Base-by-base conservation (phyloP, 1,140 invertebrate genomes). In the Polypedilum pembai region DNA sequence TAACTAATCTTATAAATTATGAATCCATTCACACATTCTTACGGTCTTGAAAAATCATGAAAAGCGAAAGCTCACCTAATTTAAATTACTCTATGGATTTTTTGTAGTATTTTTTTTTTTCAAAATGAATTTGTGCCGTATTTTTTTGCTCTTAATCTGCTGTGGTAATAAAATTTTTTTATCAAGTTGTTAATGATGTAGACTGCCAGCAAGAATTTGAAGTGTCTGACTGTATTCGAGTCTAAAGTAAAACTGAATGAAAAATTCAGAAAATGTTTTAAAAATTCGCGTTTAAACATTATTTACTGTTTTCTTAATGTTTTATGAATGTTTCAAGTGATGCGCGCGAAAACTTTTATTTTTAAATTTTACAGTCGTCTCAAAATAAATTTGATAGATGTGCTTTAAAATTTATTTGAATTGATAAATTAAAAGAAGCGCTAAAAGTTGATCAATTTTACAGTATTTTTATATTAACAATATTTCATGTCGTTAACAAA, bases 191-290 rank as follows among this genome's bases (percentile, higher is more conserved):
- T 69, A 8, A 18, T 5, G 17, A 18, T 5, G 17, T 10, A 18
- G 17, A 69, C 20, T 56, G 45, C 24, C 12, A 56, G n/a, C 10
- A n/a, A 56, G 12, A 56, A 1, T 56, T 56, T 56, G 4, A 56
- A 12, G 45, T 56, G 45, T 15, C 45, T 56, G 45, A 56, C 45
- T 56, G 15, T 56, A 18, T 69, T 21, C 20, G 20, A 69, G 65
- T 69, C 65, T 69, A 69, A 69, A 69, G 65, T 21, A 69, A 69
- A 69, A 69, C 65, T 69, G 65, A 69, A 1, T 7, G 12, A 56
- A 56, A 56, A 56, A 56, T 15, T 56, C 12, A 56, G 12, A 33
- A 15, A 56, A 15, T 56, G 45, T 56, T 56, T 33, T 12, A 56
- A 15, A n/a, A 56, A 12, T 56, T 56, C n/a, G 45, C 12, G 12